Percentiles rank a stretch among this genome's conserved stretches.
Evolutionary conservation across 2,797 vertebrate genomes (phyloP).

Genomic region (Bryconaethiops microstoma): DNA sequence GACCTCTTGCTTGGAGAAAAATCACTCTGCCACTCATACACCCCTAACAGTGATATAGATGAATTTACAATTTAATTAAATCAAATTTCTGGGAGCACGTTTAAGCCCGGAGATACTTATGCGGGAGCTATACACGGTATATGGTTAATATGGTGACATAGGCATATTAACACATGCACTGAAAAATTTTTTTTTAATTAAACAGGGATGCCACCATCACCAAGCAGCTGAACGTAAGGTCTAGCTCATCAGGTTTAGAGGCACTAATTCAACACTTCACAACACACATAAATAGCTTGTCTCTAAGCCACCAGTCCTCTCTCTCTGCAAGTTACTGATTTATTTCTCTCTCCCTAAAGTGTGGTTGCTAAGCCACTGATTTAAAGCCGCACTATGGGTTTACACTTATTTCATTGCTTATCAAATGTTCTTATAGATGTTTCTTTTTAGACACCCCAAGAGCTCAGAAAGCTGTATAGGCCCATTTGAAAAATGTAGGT

Average conservation of each 20-base stretch:
- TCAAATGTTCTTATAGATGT: neutral
- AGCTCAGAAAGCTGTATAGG: neutral
- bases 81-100: too few relatives aligned
- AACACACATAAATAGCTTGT: slow-evolving; percentile 21
- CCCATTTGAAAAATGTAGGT: neutral
- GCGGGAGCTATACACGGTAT: too few relatives aligned
- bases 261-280: slow-evolving; percentile 38
- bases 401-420: neutral
- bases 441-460: neutral
- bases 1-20: too few relatives aligned
- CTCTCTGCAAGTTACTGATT: neutral
- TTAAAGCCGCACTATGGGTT: neutral
- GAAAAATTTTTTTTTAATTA: too few relatives aligned
- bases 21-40: too few relatives aligned
- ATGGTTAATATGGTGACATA: too few relatives aligned
- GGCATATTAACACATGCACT: too few relatives aligned
- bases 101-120: too few relatives aligned
- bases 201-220: slow-evolving; percentile 15
- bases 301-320: slow-evolving; percentile 15
- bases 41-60: too few relatives aligned
- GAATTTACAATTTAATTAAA: too few relatives aligned
- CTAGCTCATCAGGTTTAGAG: slow-evolving; percentile 29
- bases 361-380: slow-evolving; percentile 12
- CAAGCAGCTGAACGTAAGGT: neutral
- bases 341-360: slow-evolving; percentile 27